Evolutionary conservation across 2,113 vertebrate species (phyloP).

Genomic region (Cyanoliseus patagonus): DNA sequence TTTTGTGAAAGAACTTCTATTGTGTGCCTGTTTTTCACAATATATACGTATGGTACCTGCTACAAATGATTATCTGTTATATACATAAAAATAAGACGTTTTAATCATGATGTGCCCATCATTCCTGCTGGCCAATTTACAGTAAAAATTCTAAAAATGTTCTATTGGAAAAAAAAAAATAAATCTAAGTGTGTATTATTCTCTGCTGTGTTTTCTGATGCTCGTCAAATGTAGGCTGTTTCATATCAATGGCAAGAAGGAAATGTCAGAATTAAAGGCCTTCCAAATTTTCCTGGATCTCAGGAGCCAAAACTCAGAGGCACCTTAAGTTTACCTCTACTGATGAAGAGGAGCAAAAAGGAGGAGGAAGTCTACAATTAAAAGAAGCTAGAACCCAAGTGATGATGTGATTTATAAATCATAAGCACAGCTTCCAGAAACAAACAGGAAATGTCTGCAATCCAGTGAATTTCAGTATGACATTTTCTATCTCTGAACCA

Average conservation of each 20-base stretch:
- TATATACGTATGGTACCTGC: conserved; percentile 35
- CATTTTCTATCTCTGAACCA: not conserved
- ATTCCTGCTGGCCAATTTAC: conserved; percentile 16
- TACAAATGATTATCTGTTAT: conserved; percentile 39
- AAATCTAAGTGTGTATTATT: conserved; percentile 11
- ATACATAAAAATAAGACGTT: conserved; percentile 60
- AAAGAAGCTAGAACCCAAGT: not conserved
- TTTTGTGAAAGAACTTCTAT: conserved; percentile 47
- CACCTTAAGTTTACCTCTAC: not conserved
- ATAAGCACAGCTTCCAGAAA: not conserved
- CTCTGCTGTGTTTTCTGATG: conserved; percentile 26
- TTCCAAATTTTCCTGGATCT: conserved; percentile 6
- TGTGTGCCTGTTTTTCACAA: conserved; percentile 60
- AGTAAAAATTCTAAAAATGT: not conserved
- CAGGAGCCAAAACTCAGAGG: not conserved
- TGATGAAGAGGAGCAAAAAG: not conserved
- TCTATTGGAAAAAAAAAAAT: not conserved
- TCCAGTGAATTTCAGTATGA: not conserved
- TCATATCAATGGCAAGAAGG: conserved; percentile 19
- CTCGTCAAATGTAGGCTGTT: not conserved
- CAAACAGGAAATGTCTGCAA: not conserved
- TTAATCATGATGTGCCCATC: conserved; percentile 51
- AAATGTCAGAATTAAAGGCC: conserved; percentile 36
- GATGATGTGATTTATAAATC: not conserved
- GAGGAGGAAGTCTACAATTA: not conserved